phyloP scores from a whole-genome alignment of 1,140 invertebrate species.

The Hylaeus volcanicus region DNA sequence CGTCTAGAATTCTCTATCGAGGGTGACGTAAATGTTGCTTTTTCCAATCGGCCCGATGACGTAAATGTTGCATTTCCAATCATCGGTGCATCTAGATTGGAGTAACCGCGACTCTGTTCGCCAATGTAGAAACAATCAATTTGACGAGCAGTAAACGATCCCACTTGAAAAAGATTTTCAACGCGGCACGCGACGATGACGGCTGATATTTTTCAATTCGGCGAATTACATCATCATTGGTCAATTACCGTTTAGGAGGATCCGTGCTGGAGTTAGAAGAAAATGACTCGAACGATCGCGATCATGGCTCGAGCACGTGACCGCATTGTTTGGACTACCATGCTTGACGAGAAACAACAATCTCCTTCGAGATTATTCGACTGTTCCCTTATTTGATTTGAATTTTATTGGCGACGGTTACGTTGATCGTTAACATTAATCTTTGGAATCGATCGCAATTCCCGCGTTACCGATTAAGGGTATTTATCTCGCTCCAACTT shows the following conservation, averaged over 20 bases:
- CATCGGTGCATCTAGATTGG: neutral
- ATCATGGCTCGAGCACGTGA: constrained; percentile 34
- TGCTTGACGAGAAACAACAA: neutral
- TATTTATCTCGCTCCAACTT: neutral
- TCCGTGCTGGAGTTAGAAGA: constrained; percentile 39
- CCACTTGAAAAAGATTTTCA: neutral
- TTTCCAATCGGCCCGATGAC: constrained; percentile 13
- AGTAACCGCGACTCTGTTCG: neutral
- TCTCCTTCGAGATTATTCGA: neutral
- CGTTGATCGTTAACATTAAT: neutral
- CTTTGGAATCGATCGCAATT: neutral
- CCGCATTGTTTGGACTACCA: constrained; percentile 42
- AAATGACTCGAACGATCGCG: constrained; percentile 24
- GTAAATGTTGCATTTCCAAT: neutral
- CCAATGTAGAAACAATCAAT: neutral
- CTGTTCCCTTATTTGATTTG: too few relatives aligned
- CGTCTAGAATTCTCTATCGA: too few relatives aligned
- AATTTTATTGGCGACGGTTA: neutral
- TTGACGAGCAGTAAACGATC: neutral
- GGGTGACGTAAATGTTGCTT: neutral
- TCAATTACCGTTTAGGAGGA: constrained; percentile 16
- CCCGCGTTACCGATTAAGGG: too few relatives aligned
- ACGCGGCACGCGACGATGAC: neutral
- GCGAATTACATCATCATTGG: constrained; percentile 31
- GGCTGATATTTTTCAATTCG: constrained; percentile 29